These are phyloP conservation scores for Brachionus koreanus DNA, from an alignment of 1,140 invertebrate genomes.

Conservation along the genomic window DNA sequence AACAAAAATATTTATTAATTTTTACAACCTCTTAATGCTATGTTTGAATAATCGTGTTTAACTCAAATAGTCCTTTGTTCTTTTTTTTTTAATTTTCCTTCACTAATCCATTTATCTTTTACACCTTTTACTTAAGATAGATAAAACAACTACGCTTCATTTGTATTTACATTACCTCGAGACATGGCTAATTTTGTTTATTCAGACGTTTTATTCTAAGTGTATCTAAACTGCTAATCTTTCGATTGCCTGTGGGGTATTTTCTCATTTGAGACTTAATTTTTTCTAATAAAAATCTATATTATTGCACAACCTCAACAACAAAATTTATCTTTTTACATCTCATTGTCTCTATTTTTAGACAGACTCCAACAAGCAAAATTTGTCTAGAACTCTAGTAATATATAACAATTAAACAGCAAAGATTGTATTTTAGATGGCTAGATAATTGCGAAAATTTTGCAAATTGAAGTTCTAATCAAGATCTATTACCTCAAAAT, in stretches of 20 bases:
- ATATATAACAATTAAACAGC: too few species aligned
- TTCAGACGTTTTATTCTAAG: not conserved
- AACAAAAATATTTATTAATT: not conserved
- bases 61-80: not conserved
- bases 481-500: too few species aligned
- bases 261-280: not conserved
- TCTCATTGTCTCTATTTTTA: too few species aligned
- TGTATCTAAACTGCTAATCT: not conserved
- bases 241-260: not conserved
- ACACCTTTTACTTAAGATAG: not conserved
- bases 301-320: too few species aligned
- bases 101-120: not conserved
- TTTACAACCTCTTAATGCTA: not conserved
- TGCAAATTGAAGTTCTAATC: too few species aligned
- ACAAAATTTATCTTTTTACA: too few species aligned
- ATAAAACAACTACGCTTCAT: not conserved
- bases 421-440: too few species aligned
- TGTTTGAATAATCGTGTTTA: not conserved
- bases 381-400: too few species aligned
- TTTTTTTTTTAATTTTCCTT: not conserved
- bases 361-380: too few species aligned
- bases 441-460: too few species aligned
- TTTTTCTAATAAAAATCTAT: too few species aligned
- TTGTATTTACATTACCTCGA: not conserved
- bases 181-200: not conserved